phyloP scores from a whole-genome alignment of 2,113 vertebrate species.

The Pyxicephalus adspersus region DNA sequence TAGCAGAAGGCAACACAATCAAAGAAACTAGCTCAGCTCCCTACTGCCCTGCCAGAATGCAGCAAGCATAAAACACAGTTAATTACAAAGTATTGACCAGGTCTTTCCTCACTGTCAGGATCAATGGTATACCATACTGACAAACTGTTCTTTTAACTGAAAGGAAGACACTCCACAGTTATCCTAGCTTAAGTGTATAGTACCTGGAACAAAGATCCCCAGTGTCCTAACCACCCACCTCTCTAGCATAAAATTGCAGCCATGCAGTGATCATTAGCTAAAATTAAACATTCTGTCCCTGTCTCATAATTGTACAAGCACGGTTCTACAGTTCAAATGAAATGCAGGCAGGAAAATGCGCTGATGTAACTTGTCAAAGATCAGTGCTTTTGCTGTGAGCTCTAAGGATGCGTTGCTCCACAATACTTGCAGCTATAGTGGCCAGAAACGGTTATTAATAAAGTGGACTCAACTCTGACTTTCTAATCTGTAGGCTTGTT shows the following conservation, averaged over 20 bases:
- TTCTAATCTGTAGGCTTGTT: no score
- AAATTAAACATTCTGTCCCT: neutral
- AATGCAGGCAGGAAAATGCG: no score
- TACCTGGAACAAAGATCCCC: neutral
- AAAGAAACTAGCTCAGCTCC: slow-evolving; percentile 9
- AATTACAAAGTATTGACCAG: slow-evolving; percentile 51
- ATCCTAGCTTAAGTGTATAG: slow-evolving; percentile 13
- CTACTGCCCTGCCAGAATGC: slow-evolving; percentile 19
- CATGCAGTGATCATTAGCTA: neutral
- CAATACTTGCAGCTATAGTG: no score
- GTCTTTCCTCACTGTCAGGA: slow-evolving; percentile 40
- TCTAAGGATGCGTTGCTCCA: no score
- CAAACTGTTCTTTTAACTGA: slow-evolving; percentile 1
- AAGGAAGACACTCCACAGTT: slow-evolving; percentile 9
- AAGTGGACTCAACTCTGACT: no score
- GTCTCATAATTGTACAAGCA: no score
- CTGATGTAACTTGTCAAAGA: no score
- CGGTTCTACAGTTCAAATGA: no score
- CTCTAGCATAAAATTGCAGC: neutral
- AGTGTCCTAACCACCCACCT: no score
- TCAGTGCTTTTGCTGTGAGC: no score
- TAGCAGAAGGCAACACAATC: slow-evolving; percentile 8
- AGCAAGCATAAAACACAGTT: slow-evolving; percentile 34
- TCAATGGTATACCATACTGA: slow-evolving; percentile 18
- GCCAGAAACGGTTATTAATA: no score